phyloP scores from a whole-genome alignment of 2,888 invertebrate genomes.

The Trachelus troglodyta region DNA sequence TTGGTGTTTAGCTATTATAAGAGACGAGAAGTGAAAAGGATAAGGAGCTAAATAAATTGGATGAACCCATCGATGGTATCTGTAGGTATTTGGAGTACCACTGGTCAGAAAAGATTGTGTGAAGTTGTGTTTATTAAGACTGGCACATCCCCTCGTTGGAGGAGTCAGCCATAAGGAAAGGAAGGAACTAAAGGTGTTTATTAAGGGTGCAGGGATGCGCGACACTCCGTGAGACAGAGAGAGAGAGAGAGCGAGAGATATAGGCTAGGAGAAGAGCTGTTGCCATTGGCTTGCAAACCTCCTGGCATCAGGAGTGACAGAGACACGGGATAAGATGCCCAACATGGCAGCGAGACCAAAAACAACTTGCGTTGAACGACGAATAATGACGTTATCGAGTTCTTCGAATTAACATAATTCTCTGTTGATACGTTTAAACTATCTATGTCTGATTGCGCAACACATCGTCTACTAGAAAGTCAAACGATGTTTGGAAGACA shows the following conservation, averaged over 20 bases:
- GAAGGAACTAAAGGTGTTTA: neutral
- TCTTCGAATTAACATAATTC: slow-evolving; percentile 7
- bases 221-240: neutral
- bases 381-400: neutral
- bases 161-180: no score
- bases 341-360: slow-evolving; percentile 11
- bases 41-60: neutral
- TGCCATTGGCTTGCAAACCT: neutral
- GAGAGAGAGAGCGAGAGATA: neutral
- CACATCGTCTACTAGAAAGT: neutral
- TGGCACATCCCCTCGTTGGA: no score
- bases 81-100: neutral
- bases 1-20: neutral
- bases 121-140: neutral
- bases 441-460: neutral
- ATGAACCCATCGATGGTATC: neutral
- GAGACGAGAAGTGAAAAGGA: neutral
- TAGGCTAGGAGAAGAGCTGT: neutral
- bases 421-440: neutral
- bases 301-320: neutral
- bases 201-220: neutral
- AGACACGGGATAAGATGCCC: neutral
- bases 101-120: neutral
- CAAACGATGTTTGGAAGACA: neutral
- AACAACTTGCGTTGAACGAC: slow-evolving; percentile 8